phyloP scores from a whole-genome alignment of 2,113 vertebrate genomes.

The Amia ocellicauda region DNA sequence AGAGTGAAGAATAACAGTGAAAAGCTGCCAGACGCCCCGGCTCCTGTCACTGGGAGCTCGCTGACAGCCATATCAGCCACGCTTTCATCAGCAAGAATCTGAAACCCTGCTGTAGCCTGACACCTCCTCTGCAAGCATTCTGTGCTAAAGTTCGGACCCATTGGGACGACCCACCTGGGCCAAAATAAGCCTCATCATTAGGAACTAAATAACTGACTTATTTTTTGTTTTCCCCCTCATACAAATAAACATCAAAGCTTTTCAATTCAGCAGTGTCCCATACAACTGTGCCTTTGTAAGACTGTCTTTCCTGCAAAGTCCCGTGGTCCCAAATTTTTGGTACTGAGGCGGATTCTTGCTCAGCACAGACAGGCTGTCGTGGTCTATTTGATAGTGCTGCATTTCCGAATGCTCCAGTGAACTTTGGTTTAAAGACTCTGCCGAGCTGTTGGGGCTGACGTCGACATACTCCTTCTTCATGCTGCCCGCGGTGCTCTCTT shows the following conservation, averaged over 20 bases:
- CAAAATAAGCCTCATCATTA: slow-evolving; percentile 45
- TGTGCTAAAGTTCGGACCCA: slow-evolving; percentile 1
- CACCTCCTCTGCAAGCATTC: not conserved
- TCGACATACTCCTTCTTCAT: slow-evolving; percentile 73
- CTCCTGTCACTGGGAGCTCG: not conserved
- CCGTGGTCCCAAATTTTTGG: slow-evolving; percentile 81
- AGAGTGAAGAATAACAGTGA: slow-evolving; percentile 8
- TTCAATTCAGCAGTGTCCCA: slow-evolving; percentile 92
- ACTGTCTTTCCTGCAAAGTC: slow-evolving; percentile 92
- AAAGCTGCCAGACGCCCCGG: slow-evolving; percentile 11
- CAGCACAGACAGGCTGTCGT: slow-evolving; percentile 66
- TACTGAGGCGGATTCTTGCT: slow-evolving; percentile 79
- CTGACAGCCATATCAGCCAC: not conserved
- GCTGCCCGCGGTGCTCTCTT: slow-evolving; percentile 47
- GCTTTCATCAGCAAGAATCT: not conserved
- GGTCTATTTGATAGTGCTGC: slow-evolving; percentile 79
- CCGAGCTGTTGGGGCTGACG: slow-evolving; percentile 77
- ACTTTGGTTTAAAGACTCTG: slow-evolving; percentile 80
- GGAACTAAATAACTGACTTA: slow-evolving; percentile 23
- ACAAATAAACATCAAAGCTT: slow-evolving; percentile 8
- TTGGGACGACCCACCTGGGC: not conserved
- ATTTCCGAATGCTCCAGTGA: slow-evolving; percentile 78
- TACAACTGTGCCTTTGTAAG: slow-evolving; percentile 96
- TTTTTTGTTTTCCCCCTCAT: not conserved
- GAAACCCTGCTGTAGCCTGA: not conserved